Percentiles rank a stretch among this genome's conserved stretches.
Evolutionary conservation across 2,888 invertebrate genomes (phyloP).

Genomic region (Stramonita haemastoma): DNA sequence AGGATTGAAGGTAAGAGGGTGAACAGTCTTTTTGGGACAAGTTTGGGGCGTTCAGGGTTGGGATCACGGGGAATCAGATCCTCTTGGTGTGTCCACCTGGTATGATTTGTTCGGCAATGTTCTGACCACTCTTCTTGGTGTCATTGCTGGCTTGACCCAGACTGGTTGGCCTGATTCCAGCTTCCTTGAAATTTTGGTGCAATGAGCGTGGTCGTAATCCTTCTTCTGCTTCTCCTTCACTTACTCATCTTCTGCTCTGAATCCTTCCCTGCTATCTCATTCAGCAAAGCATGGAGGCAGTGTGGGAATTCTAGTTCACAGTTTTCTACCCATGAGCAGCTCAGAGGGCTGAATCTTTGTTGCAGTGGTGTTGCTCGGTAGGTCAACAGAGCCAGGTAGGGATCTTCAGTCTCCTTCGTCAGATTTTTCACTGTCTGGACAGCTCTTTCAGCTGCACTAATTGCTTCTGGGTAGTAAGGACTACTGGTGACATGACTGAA

Average conservation of each 20-base stretch:
- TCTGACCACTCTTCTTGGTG: background rate
- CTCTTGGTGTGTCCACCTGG: background rate
- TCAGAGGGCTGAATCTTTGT: slow-evolving; percentile 16
- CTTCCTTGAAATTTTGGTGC: background rate
- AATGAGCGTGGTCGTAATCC: slow-evolving; percentile 9
- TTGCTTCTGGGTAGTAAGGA: slow-evolving; percentile 11
- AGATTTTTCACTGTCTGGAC: slow-evolving; percentile 32
- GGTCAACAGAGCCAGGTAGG: slow-evolving; percentile 33
- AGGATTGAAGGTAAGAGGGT: no score
- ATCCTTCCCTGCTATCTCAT: background rate
- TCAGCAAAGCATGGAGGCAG: background rate
- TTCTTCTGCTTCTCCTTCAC: background rate
- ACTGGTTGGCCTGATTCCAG: background rate
- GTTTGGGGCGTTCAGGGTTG: no score
- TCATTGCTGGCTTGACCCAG: background rate
- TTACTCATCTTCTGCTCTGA: background rate
- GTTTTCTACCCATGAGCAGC: slow-evolving; percentile 37
- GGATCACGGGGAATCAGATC: slow-evolving; percentile 4
- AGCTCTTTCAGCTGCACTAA: slow-evolving; percentile 33
- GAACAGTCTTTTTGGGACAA: no score
- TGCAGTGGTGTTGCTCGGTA: slow-evolving; percentile 37
- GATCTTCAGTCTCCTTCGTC: slow-evolving; percentile 32
- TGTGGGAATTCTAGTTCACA: slow-evolving; percentile 1
- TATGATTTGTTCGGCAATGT: background rate
- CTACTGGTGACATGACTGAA: slow-evolving; percentile 30